Evolutionary conservation across 2,888 invertebrate genomes (phyloP).

Genomic region (Drosophila austrosaltans): DNA sequence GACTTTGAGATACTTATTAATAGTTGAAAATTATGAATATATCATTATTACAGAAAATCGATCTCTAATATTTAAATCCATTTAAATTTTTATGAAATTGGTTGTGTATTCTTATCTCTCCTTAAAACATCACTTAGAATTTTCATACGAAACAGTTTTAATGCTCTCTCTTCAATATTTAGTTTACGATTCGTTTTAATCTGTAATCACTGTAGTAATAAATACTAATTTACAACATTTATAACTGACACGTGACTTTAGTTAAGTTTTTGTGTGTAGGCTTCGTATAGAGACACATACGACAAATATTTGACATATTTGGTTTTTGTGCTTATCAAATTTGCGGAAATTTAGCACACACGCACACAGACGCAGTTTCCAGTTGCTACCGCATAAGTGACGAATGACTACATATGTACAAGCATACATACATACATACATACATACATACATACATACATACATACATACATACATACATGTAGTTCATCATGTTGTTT

Average conservation of each 20-base stretch:
- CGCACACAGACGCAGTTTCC: background rate
- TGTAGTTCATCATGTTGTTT: too few species aligned
- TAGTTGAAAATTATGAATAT: too few species aligned
- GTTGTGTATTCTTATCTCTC: too few species aligned
- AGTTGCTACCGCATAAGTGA: background rate
- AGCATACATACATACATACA: too few species aligned
- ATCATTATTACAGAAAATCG: too few species aligned
- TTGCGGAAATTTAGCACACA: slow-evolving; percentile 3
- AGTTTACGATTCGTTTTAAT: slow-evolving; percentile 24
- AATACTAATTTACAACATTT: slow-evolving; percentile 74
- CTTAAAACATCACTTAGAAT: too few species aligned
- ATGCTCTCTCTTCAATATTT: background rate
- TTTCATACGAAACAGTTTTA: too few species aligned
- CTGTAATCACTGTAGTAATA: slow-evolving; percentile 55
- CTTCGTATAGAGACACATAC: slow-evolving; percentile 6
- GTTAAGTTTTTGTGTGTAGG: slow-evolving; percentile 49
- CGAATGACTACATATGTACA: too few species aligned
- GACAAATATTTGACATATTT: slow-evolving; percentile 22
- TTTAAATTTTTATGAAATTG: too few species aligned
- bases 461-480: too few species aligned
- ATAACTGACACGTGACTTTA: slow-evolving; percentile 73
- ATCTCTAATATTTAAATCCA: too few species aligned
- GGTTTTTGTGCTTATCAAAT: slow-evolving; percentile 1
- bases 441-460: too few species aligned
- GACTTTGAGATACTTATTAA: background rate